phyloP scores from a whole-genome alignment of 1,140 invertebrate species.

The Leucophenga varia region DNA sequence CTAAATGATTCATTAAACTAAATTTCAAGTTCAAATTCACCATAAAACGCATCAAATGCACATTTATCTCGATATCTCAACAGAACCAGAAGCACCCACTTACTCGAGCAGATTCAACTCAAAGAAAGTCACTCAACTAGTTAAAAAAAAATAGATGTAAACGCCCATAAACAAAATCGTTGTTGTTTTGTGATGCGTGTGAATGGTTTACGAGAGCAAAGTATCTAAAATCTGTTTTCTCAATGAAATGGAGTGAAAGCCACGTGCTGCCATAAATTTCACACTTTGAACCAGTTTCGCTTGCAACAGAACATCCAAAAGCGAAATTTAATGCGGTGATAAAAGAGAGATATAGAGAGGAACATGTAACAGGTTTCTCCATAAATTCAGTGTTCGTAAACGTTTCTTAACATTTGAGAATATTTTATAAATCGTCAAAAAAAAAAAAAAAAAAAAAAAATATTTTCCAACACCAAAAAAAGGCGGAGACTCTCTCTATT shows the following conservation, averaged over 20 bases:
- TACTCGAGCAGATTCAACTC: constrained; percentile 2
- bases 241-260: constrained; percentile 31
- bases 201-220: constrained; percentile 20
- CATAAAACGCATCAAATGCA: too few species aligned
- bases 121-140: constrained; percentile 2
- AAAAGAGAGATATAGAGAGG: too few species aligned
- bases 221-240: constrained; percentile 29
- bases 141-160: constrained; percentile 29
- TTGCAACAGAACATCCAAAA: background rate
- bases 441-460: background rate
- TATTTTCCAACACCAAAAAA: constrained; percentile 34
- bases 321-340: too few species aligned
- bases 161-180: constrained; percentile 51
- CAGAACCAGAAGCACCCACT: too few species aligned
- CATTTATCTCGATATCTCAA: too few species aligned
- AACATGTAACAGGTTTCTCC: constrained; percentile 45
- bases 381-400: constrained; percentile 37
- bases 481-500: constrained; percentile 45
- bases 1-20: constrained; percentile 49
- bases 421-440: too few species aligned
- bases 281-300: constrained; percentile 29
- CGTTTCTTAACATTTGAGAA: too few species aligned
- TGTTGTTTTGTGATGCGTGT: background rate
- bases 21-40: constrained; percentile 46
- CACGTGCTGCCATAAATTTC: constrained; percentile 46